These are phyloP conservation scores for Onychorhynchus coronatus DNA, from an alignment of 2,113 vertebrate species.

Conservation along the genomic window DNA sequence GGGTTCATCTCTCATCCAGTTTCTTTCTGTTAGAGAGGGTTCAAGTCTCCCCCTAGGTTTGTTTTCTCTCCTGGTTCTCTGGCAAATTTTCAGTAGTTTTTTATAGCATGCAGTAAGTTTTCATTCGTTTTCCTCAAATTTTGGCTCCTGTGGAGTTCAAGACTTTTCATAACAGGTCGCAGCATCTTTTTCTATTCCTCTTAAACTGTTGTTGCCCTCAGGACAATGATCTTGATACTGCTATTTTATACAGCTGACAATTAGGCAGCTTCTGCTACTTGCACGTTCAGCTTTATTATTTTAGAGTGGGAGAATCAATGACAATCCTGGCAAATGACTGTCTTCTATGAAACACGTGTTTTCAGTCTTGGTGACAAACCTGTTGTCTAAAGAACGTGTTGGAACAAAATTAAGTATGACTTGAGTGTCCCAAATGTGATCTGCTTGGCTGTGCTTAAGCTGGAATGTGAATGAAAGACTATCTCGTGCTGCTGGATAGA, in stretches of 20 bases:
- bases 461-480: not conserved
- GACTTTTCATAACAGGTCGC: not conserved
- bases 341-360: not conserved
- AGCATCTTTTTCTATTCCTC: not conserved
- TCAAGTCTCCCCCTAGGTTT: not conserved
- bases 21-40: not conserved
- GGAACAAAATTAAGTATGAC: constrained; percentile 32
- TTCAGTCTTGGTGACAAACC: constrained; percentile 25
- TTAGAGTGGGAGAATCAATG: constrained; percentile 7
- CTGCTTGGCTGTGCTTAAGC: constrained; percentile 2
- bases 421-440: not conserved
- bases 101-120: not conserved
- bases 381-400: constrained; percentile 22
- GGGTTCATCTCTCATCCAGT: not conserved
- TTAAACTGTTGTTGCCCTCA: not conserved
- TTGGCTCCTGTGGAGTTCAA: not conserved
- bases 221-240: not conserved
- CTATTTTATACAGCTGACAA: not conserved
- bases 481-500: not conserved
- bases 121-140: not conserved
- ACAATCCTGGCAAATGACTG: not conserved
- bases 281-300: not conserved
- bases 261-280: constrained; percentile 12
- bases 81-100: not conserved
- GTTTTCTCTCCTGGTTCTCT: not conserved